Percentiles rank a stretch among this genome's conserved stretches.
Conservation (phyloP, 2,113 vertebrate species). For the Aspidoscelis tigris region DNA sequence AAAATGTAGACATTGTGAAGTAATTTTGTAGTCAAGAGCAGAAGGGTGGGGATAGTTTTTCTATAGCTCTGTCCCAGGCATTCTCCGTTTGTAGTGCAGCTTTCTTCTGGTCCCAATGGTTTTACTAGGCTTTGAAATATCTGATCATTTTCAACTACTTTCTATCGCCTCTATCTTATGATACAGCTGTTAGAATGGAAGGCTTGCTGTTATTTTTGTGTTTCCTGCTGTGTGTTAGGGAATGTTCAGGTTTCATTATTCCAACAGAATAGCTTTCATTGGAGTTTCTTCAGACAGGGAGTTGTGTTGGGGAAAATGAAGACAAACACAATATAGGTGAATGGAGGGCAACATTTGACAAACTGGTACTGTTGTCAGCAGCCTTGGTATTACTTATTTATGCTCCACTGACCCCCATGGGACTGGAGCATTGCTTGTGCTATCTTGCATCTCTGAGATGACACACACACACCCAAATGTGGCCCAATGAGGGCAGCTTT, state of each 20-base stretch:
- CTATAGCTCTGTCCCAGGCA: neutral
- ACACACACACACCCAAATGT: too few relatives aligned
- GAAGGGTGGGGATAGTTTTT: neutral
- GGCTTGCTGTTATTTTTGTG: neutral
- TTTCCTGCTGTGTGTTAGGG: slow-evolving; percentile 1
- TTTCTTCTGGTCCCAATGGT: neutral
- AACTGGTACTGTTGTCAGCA: too few relatives aligned
- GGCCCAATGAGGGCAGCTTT: too few relatives aligned
- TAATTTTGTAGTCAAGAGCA: neutral
- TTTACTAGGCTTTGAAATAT: neutral
- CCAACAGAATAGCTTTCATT: neutral
- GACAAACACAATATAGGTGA: too few relatives aligned
- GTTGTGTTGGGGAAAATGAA: too few relatives aligned
- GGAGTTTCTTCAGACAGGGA: too few relatives aligned
- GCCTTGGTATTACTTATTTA: too few relatives aligned
- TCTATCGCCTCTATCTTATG: neutral
- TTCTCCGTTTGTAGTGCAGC: neutral
- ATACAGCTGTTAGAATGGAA: neutral
- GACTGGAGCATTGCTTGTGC: too few relatives aligned
- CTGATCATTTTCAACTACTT: neutral
- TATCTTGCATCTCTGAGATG: too few relatives aligned
- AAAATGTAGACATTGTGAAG: too few relatives aligned
- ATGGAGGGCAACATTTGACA: too few relatives aligned
- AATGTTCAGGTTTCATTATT: slow-evolving; percentile 6
- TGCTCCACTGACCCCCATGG: too few relatives aligned